Percentiles rank a stretch among this genome's conserved stretches.
Evolutionary conservation across 2,113 vertebrate genomes (phyloP).

Genomic region (Nothoprocta pentlandii): DNA sequence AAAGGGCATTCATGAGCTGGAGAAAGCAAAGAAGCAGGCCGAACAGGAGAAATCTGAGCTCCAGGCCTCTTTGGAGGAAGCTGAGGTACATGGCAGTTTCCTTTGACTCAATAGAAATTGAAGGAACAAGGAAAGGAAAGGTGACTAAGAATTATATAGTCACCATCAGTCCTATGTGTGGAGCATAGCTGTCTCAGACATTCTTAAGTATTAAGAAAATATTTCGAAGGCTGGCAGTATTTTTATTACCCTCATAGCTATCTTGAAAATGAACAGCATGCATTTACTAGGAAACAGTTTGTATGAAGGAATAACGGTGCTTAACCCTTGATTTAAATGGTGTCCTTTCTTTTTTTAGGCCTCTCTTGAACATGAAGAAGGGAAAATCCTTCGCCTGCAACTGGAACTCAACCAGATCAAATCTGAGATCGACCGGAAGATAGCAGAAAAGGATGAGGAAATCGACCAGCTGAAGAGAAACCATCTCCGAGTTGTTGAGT

Average conservation of each 20-base stretch:
- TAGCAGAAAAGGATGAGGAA: neutral
- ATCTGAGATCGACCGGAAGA: neutral
- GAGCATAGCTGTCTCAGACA: too few species aligned
- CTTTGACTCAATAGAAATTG: too few species aligned
- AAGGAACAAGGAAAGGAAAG: too few species aligned
- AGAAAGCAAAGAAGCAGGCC: constrained; percentile 82
- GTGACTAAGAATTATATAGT: too few species aligned
- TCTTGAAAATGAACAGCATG: too few species aligned
- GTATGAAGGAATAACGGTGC: too few species aligned
- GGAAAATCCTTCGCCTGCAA: constrained; percentile 81
- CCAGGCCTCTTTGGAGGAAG: constrained; percentile 81
- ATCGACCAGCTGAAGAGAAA: neutral
- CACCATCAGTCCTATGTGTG: too few species aligned
- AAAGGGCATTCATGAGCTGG: constrained; percentile 81
- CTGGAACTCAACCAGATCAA: constrained; percentile 73
- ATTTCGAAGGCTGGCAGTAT: too few species aligned
- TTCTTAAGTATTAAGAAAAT: too few species aligned
- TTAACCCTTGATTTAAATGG: too few species aligned
- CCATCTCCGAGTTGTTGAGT: constrained; percentile 78
- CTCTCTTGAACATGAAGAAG: constrained; percentile 60
- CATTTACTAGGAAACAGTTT: too few species aligned
- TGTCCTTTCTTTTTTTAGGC: constrained; percentile 43
- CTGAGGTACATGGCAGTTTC: constrained; percentile 72
- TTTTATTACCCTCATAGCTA: too few species aligned
- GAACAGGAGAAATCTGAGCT: constrained; percentile 81